Evolutionary conservation across 2,113 vertebrate species (phyloP).

Genomic region (Trichechus manatus): DNA sequence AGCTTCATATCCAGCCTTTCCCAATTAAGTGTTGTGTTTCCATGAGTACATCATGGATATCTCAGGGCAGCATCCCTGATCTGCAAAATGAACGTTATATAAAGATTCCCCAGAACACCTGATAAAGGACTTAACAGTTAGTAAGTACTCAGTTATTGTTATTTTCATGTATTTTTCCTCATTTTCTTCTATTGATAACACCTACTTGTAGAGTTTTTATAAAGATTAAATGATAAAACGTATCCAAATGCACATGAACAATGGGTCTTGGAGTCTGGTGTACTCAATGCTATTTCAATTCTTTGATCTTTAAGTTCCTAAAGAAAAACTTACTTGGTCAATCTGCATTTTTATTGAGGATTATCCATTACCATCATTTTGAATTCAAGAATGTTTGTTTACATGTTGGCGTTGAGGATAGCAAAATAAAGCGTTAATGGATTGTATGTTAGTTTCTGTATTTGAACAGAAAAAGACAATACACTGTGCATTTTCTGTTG

Average conservation of each 20-base stretch:
- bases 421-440: neutral
- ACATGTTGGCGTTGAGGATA: neutral
- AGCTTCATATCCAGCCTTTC: neutral
- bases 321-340: neutral
- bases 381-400: neutral
- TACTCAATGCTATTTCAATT: neutral
- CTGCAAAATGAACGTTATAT: neutral
- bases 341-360: neutral
- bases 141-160: neutral
- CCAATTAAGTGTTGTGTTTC: neutral
- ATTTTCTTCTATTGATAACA: neutral
- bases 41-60: neutral
- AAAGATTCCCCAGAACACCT: neutral
- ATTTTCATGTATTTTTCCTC: neutral
- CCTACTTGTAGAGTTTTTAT: neutral
- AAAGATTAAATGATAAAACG: neutral
- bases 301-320: neutral
- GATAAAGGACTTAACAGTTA: neutral
- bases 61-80: neutral
- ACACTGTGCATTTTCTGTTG: neutral
- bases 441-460: neutral
- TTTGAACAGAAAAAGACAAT: neutral
- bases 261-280: neutral
- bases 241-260: neutral
- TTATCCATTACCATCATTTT: slow-evolving; percentile 23